Evolutionary conservation across 2,113 vertebrate species (phyloP).

Genomic region (human): GRCh38 chr5:142954001-142954500

Average conservation of each 20-base stretch:
- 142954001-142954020: not conserved
- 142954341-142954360: not conserved
- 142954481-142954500: slow-evolving; percentile 1
- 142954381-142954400: not conserved
- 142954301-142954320: not conserved
- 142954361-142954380: slow-evolving; percentile 3
- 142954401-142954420: not conserved
- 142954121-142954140: not conserved
- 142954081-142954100: not conserved
- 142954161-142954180: not conserved
- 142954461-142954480: not conserved
- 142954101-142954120: not conserved
- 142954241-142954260: not conserved
- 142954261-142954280: not conserved
- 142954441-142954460: not conserved
- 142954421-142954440: not conserved
- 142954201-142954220: not conserved
- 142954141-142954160: not conserved
- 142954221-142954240: not conserved
- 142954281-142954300: not conserved
- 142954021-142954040: not conserved
- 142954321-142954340: not conserved
- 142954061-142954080: not conserved
- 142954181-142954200: not conserved
- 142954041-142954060: not conserved